Evolutionary conservation across 2,113 vertebrate genomes (phyloP).

Genomic region (Bungarus multicinctus): DNA sequence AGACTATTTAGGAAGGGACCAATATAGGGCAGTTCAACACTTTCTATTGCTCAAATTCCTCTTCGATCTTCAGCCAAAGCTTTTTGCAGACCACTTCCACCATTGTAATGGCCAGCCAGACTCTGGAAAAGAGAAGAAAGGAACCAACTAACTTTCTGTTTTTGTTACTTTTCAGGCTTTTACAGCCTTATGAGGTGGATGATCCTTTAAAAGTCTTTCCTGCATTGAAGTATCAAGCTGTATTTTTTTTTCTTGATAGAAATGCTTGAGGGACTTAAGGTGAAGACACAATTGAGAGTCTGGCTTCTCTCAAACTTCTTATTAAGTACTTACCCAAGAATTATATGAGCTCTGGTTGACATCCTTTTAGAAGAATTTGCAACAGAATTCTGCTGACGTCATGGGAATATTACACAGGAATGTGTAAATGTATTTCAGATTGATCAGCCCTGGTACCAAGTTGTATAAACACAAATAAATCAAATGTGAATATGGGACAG

Average conservation of each 20-base stretch:
- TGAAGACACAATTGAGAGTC: background rate
- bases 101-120: background rate
- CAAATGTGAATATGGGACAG: background rate
- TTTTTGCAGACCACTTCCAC: slow-evolving; percentile 13
- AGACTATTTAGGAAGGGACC: background rate
- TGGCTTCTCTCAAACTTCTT: background rate
- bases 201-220: background rate
- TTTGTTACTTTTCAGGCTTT: background rate
- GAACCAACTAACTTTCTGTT: background rate
- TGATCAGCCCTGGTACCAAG: background rate
- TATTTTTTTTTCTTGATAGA: background rate
- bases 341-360: background rate
- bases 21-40: fast-evolving
- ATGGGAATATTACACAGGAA: background rate
- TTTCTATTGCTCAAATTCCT: slow-evolving; percentile 18
- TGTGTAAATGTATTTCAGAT: background rate
- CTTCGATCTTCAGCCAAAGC: slow-evolving; percentile 1
- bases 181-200: background rate
- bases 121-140: background rate
- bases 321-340: background rate
- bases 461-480: background rate
- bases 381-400: background rate
- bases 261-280: background rate
- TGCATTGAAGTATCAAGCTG: background rate
- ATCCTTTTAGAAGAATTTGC: background rate